Evolutionary conservation across 2,888 invertebrate species (phyloP), one percentile per base, ranked within the genome.

Genomic region (Rotaria magnacalcarata): DNA sequence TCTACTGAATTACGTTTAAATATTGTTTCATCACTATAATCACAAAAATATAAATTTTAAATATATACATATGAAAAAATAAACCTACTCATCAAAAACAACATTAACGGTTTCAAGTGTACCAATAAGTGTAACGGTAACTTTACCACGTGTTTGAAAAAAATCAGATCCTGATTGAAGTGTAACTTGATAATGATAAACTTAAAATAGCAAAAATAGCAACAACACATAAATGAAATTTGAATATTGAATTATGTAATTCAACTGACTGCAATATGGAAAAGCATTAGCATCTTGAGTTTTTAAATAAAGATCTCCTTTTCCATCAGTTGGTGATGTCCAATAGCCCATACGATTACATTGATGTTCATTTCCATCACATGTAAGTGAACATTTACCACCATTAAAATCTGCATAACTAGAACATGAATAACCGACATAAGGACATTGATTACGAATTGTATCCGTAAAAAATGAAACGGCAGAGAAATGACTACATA

Each of bases 301-400:
- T n/a, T 56, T 85, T 14, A 86, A 60, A 75, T 74, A 86, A n/a
- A 86, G 80, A 54, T 41, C 43, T 11, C 86, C 86, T 43, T 58
- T 34, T 8, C 56, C 86, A 47, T 58, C 85, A 21, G 10, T 52
- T 24, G 52, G 24, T 10, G 60, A 43, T 50, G 86, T 41, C 58
- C 67, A 86, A 84, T 85, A 86, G 21, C 86, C 86, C 86, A 86
- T 85, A 54, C 86, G 85, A 84, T 86, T 86, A 41, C 86, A 86
- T 21, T 75, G 75, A 85, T 58, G 75, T 10, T 50, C 19, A 19
- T 84, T 54, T 74, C 52, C 84, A 27, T 34, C 27, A 47, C 85
- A 85, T 24, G 56, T n/a, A 27, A 27, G 50, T 41, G 74, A 50
- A 34, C 86, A 86, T n/a, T 86, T 85, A 41, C 85, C 85, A 43